Conservation (phyloP, 2,113 vertebrate species). For the Aegotheles bennettii region DNA sequence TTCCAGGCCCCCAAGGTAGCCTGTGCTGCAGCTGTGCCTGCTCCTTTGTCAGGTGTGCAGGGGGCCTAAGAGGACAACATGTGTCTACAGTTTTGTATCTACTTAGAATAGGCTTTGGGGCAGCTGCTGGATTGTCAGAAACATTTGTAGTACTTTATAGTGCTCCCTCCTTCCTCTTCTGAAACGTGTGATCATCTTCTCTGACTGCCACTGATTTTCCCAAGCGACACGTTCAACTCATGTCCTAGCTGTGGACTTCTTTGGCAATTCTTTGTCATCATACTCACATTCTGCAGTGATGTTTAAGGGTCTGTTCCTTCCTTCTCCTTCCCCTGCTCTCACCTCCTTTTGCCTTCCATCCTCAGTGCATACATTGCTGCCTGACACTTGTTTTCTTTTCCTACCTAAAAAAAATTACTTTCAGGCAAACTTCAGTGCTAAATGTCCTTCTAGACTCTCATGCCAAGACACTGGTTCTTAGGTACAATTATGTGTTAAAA, state of each 20-base stretch:
- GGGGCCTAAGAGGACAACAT: neutral
- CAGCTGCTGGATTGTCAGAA: neutral
- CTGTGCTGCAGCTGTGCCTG: neutral
- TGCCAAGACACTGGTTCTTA: neutral
- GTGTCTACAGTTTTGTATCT: neutral
- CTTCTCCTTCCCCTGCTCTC: neutral
- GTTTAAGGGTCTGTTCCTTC: neutral
- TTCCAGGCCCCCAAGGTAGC: fast-evolving
- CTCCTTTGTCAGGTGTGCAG: fast-evolving
- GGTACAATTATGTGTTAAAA: neutral
- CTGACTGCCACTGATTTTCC: neutral
- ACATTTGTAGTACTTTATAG: neutral
- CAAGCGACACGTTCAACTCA: neutral
- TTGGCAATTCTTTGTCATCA: neutral
- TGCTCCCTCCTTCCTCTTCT: neutral
- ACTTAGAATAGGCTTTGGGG: neutral
- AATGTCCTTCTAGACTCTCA: neutral
- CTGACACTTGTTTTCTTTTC: neutral
- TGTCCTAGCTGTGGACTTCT: neutral
- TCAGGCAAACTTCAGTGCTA: neutral
- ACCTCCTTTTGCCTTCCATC: neutral
- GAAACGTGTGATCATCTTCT: neutral
- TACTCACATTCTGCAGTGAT: neutral
- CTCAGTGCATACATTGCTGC: neutral
- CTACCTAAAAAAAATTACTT: neutral